phyloP scores from a whole-genome alignment of 2,113 vertebrate species.

The Xiphophorus couchianus region DNA sequence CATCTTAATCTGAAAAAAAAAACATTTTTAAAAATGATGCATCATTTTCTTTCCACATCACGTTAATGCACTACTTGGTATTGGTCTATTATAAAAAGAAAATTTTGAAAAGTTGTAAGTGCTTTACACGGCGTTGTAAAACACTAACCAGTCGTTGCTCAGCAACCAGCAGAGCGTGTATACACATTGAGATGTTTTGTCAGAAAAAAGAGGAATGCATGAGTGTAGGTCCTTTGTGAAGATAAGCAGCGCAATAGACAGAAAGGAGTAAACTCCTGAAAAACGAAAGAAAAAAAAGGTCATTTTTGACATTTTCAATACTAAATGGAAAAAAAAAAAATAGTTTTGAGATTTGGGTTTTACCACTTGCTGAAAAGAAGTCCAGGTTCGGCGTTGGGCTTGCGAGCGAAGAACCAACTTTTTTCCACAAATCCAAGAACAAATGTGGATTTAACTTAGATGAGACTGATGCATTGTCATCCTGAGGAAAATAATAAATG shows the following conservation, averaged over 20 bases:
- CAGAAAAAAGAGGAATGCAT: conserved; percentile 69
- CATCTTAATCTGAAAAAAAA: not conserved
- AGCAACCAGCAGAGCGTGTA: conserved; percentile 69
- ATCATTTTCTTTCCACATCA: no score
- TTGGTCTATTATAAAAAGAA: not conserved
- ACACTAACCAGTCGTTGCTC: conserved; percentile 66
- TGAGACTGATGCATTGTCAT: conserved; percentile 37
- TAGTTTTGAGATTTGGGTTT: not conserved
- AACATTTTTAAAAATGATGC: not conserved
- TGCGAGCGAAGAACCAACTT: conserved; percentile 54
- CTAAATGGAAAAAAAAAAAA: not conserved
- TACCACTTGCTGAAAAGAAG: conserved; percentile 75
- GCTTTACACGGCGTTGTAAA: not conserved
- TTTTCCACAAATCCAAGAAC: conserved; percentile 72
- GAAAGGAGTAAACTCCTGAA: conserved; percentile 72
- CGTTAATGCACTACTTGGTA: not conserved
- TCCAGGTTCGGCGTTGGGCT: conserved; percentile 20
- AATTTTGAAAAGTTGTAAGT: not conserved
- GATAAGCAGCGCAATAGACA: conserved; percentile 62
- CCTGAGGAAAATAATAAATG: conserved; percentile 43
- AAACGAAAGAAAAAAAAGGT: not conserved
- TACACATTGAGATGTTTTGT: conserved; percentile 55
- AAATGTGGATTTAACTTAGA: conserved; percentile 47
- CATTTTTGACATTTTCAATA: fast-evolving
- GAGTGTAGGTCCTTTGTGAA: conserved; percentile 68